Evolutionary conservation across 2,113 vertebrate genomes (phyloP).

Genomic region (Colistium nudipinnis): DNA sequence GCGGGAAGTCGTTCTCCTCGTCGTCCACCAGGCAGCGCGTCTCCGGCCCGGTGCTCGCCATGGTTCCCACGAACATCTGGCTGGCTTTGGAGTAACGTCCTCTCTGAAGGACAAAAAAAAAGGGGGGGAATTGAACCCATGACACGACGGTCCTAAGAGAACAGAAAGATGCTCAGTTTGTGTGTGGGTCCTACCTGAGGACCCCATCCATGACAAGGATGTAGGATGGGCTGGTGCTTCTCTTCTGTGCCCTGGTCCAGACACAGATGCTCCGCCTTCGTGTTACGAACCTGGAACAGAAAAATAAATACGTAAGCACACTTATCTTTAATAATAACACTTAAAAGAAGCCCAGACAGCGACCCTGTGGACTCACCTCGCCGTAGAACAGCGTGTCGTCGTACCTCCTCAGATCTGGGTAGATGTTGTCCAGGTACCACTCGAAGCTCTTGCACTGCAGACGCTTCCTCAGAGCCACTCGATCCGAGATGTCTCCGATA

Average conservation of each 20-base stretch:
- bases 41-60: not conserved
- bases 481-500: slow-evolving; percentile 92
- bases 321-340: too few species aligned
- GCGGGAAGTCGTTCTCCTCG: not conserved
- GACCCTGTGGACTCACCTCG: slow-evolving; percentile 87
- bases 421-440: slow-evolving; percentile 98
- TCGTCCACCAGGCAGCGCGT: slow-evolving; percentile 2
- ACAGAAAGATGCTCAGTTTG: too few species aligned
- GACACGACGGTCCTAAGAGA: too few species aligned
- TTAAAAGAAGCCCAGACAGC: too few species aligned
- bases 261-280: slow-evolving; percentile 91
- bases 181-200: slow-evolving; percentile 87
- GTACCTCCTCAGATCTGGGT: slow-evolving; percentile 96
- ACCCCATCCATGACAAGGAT: slow-evolving; percentile 94
- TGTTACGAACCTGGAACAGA: slow-evolving; percentile 87
- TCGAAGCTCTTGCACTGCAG: slow-evolving; percentile 95
- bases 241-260: slow-evolving; percentile 93
- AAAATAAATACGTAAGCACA: too few species aligned
- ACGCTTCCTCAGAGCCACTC: slow-evolving; percentile 87
- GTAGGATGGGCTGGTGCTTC: slow-evolving; percentile 93
- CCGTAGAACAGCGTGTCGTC: slow-evolving; percentile 93
- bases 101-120: not conserved
- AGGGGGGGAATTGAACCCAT: not conserved
- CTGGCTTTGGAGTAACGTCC: not conserved
- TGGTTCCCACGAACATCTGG: not conserved